Base-by-base conservation (phyloP, 2,888 invertebrate genomes). In the Ganaspis brasiliensis region DNA sequence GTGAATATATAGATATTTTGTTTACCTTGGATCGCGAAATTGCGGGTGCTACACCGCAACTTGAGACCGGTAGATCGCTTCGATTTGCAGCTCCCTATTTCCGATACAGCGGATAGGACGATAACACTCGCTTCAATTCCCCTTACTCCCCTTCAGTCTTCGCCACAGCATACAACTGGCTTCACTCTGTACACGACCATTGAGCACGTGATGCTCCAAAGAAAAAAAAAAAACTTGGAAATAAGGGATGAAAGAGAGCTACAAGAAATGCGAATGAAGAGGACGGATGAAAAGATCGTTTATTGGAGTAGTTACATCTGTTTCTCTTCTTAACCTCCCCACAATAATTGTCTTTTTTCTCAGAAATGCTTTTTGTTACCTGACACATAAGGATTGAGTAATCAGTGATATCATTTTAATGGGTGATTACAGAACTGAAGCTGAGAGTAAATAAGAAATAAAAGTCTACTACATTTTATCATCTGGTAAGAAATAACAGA, bases 1-100 rank as follows among this genome's bases (percentile, higher is more conserved):
- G 35, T 19, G 35, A 19, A 61, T 61, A 61, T 61, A 61, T 35
- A 73, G 76, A 81, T 81, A 82, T 61, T 81, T 81, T 82, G 82
- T 83, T 82, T 82, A 76, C 79, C 73, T 76, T 75, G 74, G 74
- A 73, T 76, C 71, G 78, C 78, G 76, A 79, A 81, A 82, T 83
- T 79, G 82, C 79, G 77, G 77, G 79, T 81, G 76, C 80, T 77
- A 79, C 74, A 79, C 55, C 75, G 71, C 73, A 40, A 45, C 71
- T 72, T n/a, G 75, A 77, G 57, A 55, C 72, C 35, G 71, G 55
- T 73, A 52, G 73, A 78, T 79, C 75, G 73, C 72, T 78, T 77
- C 77, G 56, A 59, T 82, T 77, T 79, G 61, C 76, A 71, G 71
- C 73, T 63, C 73, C 78, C 78, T 45, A 78, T 82, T 76, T 75